phyloP scores from a whole-genome alignment of 2,888 invertebrate genomes.

The Dicranocentrus wangi region DNA sequence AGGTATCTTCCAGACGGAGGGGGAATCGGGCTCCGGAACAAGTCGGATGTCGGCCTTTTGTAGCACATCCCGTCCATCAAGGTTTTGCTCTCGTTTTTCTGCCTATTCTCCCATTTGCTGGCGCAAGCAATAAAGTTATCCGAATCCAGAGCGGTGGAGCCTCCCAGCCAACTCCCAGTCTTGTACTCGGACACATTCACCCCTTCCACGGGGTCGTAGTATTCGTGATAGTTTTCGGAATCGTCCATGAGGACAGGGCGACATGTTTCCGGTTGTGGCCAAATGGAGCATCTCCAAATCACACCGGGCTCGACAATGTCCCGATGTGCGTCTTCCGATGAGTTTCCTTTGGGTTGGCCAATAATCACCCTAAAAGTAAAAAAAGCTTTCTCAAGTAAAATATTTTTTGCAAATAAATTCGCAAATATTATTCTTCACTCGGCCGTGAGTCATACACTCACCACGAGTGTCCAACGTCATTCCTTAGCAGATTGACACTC shows the following conservation, averaged over 20 bases:
- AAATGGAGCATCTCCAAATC: conserved; percentile 52
- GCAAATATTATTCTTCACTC: no score
- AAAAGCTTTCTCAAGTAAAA: neutral
- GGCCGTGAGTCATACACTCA: no score
- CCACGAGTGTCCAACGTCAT: conserved; percentile 16
- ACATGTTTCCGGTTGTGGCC: conserved; percentile 76
- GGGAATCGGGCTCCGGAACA: conserved; percentile 8
- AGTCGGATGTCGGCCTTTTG: conserved; percentile 28
- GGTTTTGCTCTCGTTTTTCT: conserved; percentile 16
- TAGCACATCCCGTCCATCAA: conserved; percentile 71
- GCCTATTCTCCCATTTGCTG: conserved; percentile 67
- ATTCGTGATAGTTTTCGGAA: conserved; percentile 3
- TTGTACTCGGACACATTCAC: conserved; percentile 73
- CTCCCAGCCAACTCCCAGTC: conserved; percentile 77
- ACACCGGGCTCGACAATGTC: conserved; percentile 53
- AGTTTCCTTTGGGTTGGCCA: conserved; percentile 57
- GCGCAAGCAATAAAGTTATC: conserved; percentile 67
- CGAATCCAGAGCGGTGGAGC: conserved; percentile 36
- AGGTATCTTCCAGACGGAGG: neutral
- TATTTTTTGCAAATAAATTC: neutral
- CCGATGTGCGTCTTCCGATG: conserved; percentile 4
- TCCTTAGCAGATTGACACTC: conserved; percentile 36
- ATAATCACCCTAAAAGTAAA: conserved; percentile 41
- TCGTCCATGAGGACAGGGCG: conserved; percentile 75
- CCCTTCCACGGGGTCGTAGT: neutral